Percentiles rank a stretch among this genome's conserved stretches.
Evolutionary conservation across 2,888 invertebrate genomes (phyloP).

Genomic region (Mystacides longicornis): DNA sequence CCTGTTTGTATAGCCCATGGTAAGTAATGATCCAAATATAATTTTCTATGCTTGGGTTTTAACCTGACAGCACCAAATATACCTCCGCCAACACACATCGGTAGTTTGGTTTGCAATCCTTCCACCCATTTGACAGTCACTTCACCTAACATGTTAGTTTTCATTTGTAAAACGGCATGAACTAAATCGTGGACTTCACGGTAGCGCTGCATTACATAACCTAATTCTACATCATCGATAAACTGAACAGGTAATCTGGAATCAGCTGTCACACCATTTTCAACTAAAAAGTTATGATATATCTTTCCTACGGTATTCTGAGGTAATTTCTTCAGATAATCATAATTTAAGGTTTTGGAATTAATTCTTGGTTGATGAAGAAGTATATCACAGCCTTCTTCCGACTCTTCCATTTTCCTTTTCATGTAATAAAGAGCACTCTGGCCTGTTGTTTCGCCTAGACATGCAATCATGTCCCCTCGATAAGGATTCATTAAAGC

Average conservation of each 20-base stretch:
- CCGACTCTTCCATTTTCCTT: slow-evolving; percentile 64
- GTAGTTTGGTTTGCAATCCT: slow-evolving; percentile 87
- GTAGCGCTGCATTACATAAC: slow-evolving; percentile 96
- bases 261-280: slow-evolving; percentile 89
- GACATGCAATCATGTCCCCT: slow-evolving; percentile 89
- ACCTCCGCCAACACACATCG: slow-evolving; percentile 93
- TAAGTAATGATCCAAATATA: slow-evolving; percentile 69
- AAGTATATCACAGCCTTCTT: slow-evolving; percentile 72
- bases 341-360: slow-evolving; percentile 69
- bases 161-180: slow-evolving; percentile 88
- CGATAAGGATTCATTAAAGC: slow-evolving; percentile 73
- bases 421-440: slow-evolving; percentile 65
- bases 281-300: slow-evolving; percentile 76
- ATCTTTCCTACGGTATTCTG: slow-evolving; percentile 76
- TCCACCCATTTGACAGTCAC: slow-evolving; percentile 98
- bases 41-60: slow-evolving; percentile 73
- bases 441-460: slow-evolving; percentile 85
- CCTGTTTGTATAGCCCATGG: slow-evolving; percentile 85
- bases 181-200: slow-evolving; percentile 94
- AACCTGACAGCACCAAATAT: slow-evolving; percentile 86
- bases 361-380: slow-evolving; percentile 80
- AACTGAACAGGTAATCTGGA: slow-evolving; percentile 84
- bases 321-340: slow-evolving; percentile 62
- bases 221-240: slow-evolving; percentile 79
- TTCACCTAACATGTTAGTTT: slow-evolving; percentile 83